A percentile compares a stretch with the other conserved stretches of the same genome.
Evolutionary conservation across 1,140 invertebrate genomes (phyloP).

Genomic region (Cephus cinctus): DNA sequence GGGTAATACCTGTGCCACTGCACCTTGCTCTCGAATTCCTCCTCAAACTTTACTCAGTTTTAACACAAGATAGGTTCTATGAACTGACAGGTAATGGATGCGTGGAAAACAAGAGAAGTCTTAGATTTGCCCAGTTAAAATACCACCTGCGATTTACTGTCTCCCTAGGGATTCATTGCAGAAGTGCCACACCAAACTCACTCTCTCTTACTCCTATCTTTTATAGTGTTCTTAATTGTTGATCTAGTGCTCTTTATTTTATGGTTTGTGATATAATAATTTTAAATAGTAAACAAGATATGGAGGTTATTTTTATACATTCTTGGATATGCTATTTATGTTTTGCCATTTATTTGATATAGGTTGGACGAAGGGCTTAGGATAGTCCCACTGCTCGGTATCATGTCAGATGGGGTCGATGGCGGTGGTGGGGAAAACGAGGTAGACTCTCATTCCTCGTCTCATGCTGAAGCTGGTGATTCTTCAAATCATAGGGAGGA

Average conservation of each 20-base stretch:
- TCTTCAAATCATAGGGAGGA: conserved; percentile 48
- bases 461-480: conserved; percentile 43
- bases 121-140: too few relatives aligned
- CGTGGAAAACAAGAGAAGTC: neutral
- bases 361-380: conserved; percentile 44
- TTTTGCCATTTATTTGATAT: conserved; percentile 2
- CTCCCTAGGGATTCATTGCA: too few relatives aligned
- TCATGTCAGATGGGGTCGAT: conserved; percentile 55
- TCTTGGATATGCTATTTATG: too few relatives aligned
- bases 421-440: conserved; percentile 54
- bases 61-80: conserved; percentile 1
- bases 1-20: conserved; percentile 45
- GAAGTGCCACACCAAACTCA: neutral
- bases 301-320: too few relatives aligned
- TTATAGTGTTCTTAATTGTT: too few relatives aligned
- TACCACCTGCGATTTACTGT: too few relatives aligned
- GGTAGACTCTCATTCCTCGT: conserved; percentile 54
- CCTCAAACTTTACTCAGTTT: neutral
- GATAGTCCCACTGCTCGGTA: conserved; percentile 40
- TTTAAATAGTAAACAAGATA: too few relatives aligned
- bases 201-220: neutral
- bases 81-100: conserved; percentile 13
- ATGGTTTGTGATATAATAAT: too few relatives aligned
- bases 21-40: conserved; percentile 31
- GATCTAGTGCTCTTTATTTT: too few relatives aligned